phyloP scores from a whole-genome alignment of 2,797 vertebrate species.

The Microtus agrestis region DNA sequence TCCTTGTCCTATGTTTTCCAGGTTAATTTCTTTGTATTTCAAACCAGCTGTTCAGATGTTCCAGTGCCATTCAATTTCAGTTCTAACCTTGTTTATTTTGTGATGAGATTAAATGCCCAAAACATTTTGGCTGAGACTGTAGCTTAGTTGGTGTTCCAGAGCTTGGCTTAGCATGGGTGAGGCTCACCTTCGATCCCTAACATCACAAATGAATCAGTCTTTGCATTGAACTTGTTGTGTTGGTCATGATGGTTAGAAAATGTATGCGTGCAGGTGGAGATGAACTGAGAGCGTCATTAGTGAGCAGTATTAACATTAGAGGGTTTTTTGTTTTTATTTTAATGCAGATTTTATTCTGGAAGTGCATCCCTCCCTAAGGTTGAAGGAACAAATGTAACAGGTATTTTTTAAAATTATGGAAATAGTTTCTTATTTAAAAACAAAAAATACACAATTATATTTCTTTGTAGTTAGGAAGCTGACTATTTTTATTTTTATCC shows the following conservation, averaged over 20 bases:
- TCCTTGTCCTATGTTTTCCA: neutral
- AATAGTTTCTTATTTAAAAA: conserved; percentile 22
- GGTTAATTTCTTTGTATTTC: conserved; percentile 44
- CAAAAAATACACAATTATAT: neutral
- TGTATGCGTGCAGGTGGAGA: neutral
- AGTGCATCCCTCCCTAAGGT: conserved; percentile 85
- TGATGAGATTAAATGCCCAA: neutral
- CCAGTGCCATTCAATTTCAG: neutral
- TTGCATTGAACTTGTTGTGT: neutral
- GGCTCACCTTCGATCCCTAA: neutral
- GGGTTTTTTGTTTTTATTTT: neutral
- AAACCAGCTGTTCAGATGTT: neutral
- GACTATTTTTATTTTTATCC: conserved; percentile 49
- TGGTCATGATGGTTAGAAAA: conserved; percentile 4
- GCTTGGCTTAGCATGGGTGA: neutral
- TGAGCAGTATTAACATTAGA: neutral
- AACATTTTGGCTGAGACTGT: neutral
- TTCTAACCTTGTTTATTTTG: neutral
- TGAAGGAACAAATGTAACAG: conserved; percentile 83
- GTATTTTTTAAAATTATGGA: conserved; percentile 83
- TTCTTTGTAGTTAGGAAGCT: conserved; percentile 13
- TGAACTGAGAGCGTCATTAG: neutral
- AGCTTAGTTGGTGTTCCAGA: neutral
- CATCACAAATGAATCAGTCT: neutral
- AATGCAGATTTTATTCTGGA: conserved; percentile 88